phyloP scores from a whole-genome alignment of 2,888 invertebrate species.

The Watsonalla binaria region DNA sequence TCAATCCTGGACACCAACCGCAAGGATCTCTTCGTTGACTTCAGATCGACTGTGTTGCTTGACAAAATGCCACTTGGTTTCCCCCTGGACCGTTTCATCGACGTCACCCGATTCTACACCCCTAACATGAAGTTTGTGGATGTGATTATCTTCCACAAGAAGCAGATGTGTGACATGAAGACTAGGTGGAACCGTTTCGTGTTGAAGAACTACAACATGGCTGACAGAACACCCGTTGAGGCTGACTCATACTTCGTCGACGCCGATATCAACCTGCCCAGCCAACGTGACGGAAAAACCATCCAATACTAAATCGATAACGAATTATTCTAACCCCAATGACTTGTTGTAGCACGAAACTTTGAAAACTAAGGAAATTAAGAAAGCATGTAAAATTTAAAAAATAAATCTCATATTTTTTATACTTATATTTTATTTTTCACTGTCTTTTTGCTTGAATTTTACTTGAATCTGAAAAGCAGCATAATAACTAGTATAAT shows the following conservation, averaged over 20 bases:
- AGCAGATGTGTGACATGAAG: conserved; percentile 64
- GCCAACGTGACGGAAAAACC: conserved; percentile 12
- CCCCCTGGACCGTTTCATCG: conserved; percentile 85
- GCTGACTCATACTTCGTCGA: conserved; percentile 45
- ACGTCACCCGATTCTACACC: conserved; percentile 78
- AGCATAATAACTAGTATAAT: too few species aligned
- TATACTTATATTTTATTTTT: neutral
- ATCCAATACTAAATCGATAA: neutral
- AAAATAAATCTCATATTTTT: neutral
- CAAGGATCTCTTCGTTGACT: conserved; percentile 60
- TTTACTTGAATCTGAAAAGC: too few species aligned
- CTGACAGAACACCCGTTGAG: conserved; percentile 41
- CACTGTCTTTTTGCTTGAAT: neutral
- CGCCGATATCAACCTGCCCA: conserved; percentile 36
- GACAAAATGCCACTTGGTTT: conserved; percentile 84
- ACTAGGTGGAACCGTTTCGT: conserved; percentile 62
- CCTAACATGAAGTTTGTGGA: conserved; percentile 84
- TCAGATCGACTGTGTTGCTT: conserved; percentile 61
- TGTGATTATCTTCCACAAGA: conserved; percentile 81
- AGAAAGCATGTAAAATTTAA: neutral
- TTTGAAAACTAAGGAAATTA: neutral
- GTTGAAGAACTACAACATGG: conserved; percentile 51
- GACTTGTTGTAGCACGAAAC: neutral
- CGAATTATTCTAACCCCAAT: neutral
- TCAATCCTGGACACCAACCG: conserved; percentile 60